Evolutionary conservation across 2,888 invertebrate species (phyloP).

Genomic region (Clunio marinus): DNA sequence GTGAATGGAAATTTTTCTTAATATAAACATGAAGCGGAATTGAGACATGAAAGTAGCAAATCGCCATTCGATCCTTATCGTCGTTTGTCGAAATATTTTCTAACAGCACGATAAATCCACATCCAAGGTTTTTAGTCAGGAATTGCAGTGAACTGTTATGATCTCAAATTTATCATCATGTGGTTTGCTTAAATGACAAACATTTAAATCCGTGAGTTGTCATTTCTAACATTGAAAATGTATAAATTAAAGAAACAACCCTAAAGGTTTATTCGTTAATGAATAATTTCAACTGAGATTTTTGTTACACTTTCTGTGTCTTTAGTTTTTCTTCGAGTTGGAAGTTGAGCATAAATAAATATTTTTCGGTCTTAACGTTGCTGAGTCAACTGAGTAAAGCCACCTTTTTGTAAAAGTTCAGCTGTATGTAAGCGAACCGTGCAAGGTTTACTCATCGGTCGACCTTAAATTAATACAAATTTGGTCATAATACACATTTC

Average conservation of each 20-base stretch:
- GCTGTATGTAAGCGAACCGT: background rate
- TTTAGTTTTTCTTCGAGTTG: background rate
- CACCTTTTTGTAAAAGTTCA: too few species aligned
- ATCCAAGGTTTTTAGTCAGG: background rate
- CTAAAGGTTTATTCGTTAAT: background rate
- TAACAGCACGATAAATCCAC: slow-evolving; percentile 2
- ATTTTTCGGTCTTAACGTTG: slow-evolving; percentile 4
- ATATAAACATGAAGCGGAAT: background rate
- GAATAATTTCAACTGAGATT: background rate
- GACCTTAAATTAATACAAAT: slow-evolving; percentile 31
- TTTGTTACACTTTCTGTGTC: background rate
- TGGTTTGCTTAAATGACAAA: background rate
- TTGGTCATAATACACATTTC: slow-evolving; percentile 29
- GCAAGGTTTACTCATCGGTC: slow-evolving; percentile 9
- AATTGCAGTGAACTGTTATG: background rate
- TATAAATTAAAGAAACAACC: background rate
- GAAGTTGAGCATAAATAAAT: background rate
- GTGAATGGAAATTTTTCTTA: background rate
- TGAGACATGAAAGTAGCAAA: background rate
- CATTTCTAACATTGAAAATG: background rate
- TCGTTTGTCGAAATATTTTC: background rate
- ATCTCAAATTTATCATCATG: background rate
- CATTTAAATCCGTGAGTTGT: background rate
- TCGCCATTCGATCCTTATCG: background rate
- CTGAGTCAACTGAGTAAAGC: too few species aligned